Evolutionary conservation across 2,888 invertebrate species (phyloP).

Genomic region (Apodemia hepburni): DNA sequence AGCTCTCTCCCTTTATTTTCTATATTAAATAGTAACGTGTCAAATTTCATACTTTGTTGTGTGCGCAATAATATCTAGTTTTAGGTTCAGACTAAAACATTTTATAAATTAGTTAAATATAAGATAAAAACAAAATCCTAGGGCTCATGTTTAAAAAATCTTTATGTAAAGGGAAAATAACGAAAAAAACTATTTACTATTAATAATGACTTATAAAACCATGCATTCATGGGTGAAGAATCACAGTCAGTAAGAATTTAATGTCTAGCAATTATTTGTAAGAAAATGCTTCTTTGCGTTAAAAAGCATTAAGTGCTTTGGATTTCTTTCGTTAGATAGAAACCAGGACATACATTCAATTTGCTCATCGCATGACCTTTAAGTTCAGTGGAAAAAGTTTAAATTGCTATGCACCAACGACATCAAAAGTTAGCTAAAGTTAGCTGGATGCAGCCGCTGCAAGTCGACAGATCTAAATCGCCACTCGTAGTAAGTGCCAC

Average conservation of each 20-base stretch:
- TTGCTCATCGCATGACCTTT: slow-evolving; percentile 36
- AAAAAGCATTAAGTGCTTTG: slow-evolving; percentile 20
- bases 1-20: too few relatives aligned
- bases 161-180: too few relatives aligned
- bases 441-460: slow-evolving; percentile 38
- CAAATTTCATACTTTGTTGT: too few relatives aligned
- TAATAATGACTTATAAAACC: neutral
- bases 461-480: slow-evolving; percentile 68
- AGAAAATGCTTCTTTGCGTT: slow-evolving; percentile 13
- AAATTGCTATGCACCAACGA: slow-evolving; percentile 44
- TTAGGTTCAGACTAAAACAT: too few relatives aligned
- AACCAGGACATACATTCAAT: slow-evolving; percentile 26
- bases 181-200: neutral
- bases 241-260: slow-evolving; percentile 3
- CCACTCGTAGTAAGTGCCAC: slow-evolving; percentile 65
- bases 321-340: slow-evolving; percentile 18
- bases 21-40: too few relatives aligned
- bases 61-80: too few relatives aligned
- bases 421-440: slow-evolving; percentile 39
- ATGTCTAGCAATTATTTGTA: slow-evolving; percentile 10
- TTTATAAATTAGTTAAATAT: too few relatives aligned
- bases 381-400: slow-evolving; percentile 46
- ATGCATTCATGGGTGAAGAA: neutral
- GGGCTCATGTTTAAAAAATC: too few relatives aligned
- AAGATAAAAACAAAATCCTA: too few relatives aligned